These are phyloP conservation scores for Volucella zonaria DNA, from an alignment of 2,888 invertebrate genomes.

Conservation along the genomic window DNA sequence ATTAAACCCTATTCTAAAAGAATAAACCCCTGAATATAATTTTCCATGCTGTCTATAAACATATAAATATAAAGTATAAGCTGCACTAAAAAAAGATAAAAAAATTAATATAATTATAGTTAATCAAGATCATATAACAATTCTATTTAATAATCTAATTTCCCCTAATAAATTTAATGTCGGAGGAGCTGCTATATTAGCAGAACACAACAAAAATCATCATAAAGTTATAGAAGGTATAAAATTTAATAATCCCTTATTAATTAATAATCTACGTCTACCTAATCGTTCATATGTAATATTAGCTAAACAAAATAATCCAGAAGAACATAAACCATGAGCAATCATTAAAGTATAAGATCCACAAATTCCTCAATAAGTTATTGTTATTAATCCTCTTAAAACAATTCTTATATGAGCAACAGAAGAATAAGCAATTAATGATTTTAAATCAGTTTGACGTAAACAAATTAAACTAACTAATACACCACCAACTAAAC, in stretches of 20 bases:
- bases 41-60: constrained; percentile 86
- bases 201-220: constrained; percentile 86
- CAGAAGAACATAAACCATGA: constrained; percentile 87
- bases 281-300: constrained; percentile 85
- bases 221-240: constrained; percentile 85
- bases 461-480: constrained; percentile 87
- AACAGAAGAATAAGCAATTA: constrained; percentile 87
- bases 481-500: too few species aligned
- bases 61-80: constrained; percentile 87
- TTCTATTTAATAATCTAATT: constrained; percentile 86
- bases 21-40: constrained; percentile 83
- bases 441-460: constrained; percentile 87
- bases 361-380: constrained; percentile 84
- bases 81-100: constrained; percentile 86
- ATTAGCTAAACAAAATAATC: constrained; percentile 87
- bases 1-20: constrained; percentile 83
- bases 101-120: constrained; percentile 84
- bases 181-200: constrained; percentile 87
- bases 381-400: constrained; percentile 84
- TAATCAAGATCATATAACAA: constrained; percentile 84
- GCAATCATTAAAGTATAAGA: constrained; percentile 86
- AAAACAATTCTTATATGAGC: constrained; percentile 88
- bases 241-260: constrained; percentile 86
- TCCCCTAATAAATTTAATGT: constrained; percentile 88
- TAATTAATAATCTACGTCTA: constrained; percentile 86